Base-by-base conservation (phyloP, 2,113 vertebrate species). In the Neotoma lepida region DNA sequence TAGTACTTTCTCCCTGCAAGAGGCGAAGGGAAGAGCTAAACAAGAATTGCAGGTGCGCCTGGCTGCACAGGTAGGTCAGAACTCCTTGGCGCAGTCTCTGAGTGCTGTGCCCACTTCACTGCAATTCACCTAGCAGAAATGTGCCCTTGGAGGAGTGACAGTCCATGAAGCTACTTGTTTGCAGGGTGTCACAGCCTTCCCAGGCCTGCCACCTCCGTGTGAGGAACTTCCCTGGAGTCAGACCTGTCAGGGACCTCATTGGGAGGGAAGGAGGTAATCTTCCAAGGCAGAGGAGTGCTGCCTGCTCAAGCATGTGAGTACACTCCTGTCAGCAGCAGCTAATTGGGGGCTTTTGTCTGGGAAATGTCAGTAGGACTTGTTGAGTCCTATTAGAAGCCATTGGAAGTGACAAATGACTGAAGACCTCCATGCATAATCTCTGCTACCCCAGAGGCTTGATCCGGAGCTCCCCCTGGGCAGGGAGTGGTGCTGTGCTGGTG, bases 331-430 rank as follows among this genome's bases (percentile, higher is more conserved):
- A 90, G 96, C 77, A 44, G 14, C 0, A 1, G 86, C 90, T 98
- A 98, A 98, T 91, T 92, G 96, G 94, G 85, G 80, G 80, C 14
- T 26, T 97, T 93, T 97, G 94, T 89, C 91, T 78, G 64, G 96
- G 94, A 92, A 87, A 93, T 94, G 95, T 97, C 95, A 24, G 22
- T 81, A 0, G 70, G 88, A 91, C 95, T 94, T 88, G 92, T 88
- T 66, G 73, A 73, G 73, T 89, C 87, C 92, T 96, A 91, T 97
- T 96, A 94, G 94, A 95, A 96, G 94, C 73, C 93, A 54, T 84
- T 71, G 91, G 94, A 97, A 84, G 95, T 96, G 95, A 96, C 51
- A 92, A 76, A 87, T 63, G 61, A 39, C 84, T 0, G 46, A 87
- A 88, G 1, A 92, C 35, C 0, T 46, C 22, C 14, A 58, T 51